Conservation (phyloP, 2,113 vertebrate genomes). For the Hipposideros armiger region DNA sequence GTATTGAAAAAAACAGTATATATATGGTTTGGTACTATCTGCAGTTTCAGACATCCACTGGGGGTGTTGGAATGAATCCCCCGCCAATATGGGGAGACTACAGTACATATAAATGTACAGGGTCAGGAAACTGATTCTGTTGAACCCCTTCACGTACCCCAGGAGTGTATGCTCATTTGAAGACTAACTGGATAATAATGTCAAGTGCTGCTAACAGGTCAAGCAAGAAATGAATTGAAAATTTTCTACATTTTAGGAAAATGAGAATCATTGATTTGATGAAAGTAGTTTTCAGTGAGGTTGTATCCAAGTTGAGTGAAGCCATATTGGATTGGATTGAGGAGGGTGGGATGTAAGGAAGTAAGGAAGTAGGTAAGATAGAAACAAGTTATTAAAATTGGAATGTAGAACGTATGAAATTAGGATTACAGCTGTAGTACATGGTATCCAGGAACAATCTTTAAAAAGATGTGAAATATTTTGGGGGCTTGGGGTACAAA, state of each 20-base stretch:
- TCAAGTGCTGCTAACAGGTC: background rate
- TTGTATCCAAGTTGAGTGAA: background rate
- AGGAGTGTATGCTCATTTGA: background rate
- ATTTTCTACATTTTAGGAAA: background rate
- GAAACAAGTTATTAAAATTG: constrained; percentile 20
- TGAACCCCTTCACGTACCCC: background rate
- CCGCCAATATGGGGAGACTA: background rate
- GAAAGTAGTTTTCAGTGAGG: background rate
- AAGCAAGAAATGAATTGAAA: background rate
- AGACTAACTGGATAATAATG: background rate
- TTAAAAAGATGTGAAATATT: background rate
- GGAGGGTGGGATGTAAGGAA: background rate
- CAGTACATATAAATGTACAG: background rate
- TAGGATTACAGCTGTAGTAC: background rate
- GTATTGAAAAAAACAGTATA: background rate
- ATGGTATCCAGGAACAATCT: background rate
- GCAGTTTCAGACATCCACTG: background rate
- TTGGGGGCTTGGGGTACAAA: background rate
- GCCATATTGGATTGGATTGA: background rate
- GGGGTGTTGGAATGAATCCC: background rate
- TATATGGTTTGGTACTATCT: background rate
- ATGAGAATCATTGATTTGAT: background rate
- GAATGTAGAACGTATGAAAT: background rate
- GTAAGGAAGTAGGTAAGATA: background rate
- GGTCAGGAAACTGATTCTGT: background rate